phyloP scores from a whole-genome alignment of 2,888 invertebrate genomes.

The Synergus gifuensis region DNA sequence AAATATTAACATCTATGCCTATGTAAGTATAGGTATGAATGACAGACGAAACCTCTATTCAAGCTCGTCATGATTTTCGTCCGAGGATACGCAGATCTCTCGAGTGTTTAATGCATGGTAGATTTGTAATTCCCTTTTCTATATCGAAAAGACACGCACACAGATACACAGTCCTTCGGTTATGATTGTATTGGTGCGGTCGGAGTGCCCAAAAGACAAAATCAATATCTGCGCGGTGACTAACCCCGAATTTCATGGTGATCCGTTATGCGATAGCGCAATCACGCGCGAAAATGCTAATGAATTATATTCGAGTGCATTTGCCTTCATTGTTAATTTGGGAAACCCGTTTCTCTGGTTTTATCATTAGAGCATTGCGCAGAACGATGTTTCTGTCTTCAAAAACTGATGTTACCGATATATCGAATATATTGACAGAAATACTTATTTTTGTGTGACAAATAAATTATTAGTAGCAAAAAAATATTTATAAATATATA shows the following conservation, averaged over 20 bases:
- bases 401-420: too few relatives aligned
- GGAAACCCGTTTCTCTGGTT: not conserved
- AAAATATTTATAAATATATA: too few relatives aligned
- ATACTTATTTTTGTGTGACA: too few relatives aligned
- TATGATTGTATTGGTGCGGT: constrained; percentile 48
- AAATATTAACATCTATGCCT: too few relatives aligned
- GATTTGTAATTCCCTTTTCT: constrained; percentile 66
- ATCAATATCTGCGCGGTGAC: constrained; percentile 72
- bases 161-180: constrained; percentile 52
- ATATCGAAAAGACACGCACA: constrained; percentile 37
- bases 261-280: constrained; percentile 55
- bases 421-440: too few relatives aligned
- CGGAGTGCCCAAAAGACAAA: constrained; percentile 72
- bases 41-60: not conserved
- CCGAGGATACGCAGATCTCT: constrained; percentile 60
- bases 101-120: constrained; percentile 74
- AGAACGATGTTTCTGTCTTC: too few relatives aligned
- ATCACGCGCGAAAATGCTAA: constrained; percentile 50
- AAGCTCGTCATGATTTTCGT: constrained; percentile 49
- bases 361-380: too few relatives aligned
- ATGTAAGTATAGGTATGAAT: not conserved
- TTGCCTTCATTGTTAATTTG: constrained; percentile 13
- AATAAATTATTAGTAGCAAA: too few relatives aligned
- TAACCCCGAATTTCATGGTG: constrained; percentile 64
- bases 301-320: constrained; percentile 24